Base-by-base conservation (phyloP, 2,113 vertebrate species). In the Zosterops japonicus region DNA sequence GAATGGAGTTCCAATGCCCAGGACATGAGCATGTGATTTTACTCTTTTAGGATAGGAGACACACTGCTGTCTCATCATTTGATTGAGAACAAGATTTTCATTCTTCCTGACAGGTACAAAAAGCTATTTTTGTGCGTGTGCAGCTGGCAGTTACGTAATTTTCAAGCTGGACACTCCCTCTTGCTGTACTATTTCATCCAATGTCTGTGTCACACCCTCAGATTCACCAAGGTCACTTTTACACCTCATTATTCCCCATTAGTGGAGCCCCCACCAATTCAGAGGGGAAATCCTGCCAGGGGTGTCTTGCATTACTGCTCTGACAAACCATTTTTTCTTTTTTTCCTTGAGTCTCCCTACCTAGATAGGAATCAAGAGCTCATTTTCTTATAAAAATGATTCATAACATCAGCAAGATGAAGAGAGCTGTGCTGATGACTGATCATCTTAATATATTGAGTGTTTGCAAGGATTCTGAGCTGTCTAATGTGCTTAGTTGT, bases 381-480 rank as follows among this genome's bases (percentile, higher is more conserved):
- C 78, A 92, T 96, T 96, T 96, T 84, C 79, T 68, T 79, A 87
- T 88, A 91, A 61, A 92, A 95, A 67, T 76, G 68, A 94, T 90
- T 92, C 83, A 90, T 79, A 91, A 74, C n/a, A 90, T 67, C 76
- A 93, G 74, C 46, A 85, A 90, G 77, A 81, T 0, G 3, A 83
- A 68, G 39, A 68, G 57, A 92, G 60, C 68, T 17, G 4, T 79
- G 59, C 70, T 95, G 80, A 72, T 94, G 94, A 95, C 71, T 87
- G 90, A 95, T 96, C 69, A 60, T 80, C 95, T 89, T 94, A 96
- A 95, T 95, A 94, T 86, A 95, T 87, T 94, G 92, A 96, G 78
- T 89, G 80, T 94, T 96, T 96, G 84, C 92, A 94, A 95, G 89
- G 89, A 88, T 94, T 67, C 82, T 64, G 84, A 94, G 91, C 82